Evolutionary conservation across 2,888 invertebrate genomes (phyloP).

Genomic region (Drosophila meridionalis): DNA sequence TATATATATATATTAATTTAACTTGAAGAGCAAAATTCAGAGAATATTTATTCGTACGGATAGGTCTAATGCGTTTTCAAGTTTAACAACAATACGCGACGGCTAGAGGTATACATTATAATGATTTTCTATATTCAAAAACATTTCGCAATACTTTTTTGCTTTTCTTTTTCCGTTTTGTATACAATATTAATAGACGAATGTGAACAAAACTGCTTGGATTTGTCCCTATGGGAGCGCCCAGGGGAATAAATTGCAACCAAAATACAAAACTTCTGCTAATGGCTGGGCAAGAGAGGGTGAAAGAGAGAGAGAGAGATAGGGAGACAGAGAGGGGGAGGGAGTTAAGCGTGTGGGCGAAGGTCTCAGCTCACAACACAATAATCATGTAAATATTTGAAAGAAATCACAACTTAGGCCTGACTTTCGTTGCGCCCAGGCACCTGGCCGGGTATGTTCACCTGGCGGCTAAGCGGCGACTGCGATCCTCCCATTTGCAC

Average conservation of each 20-base stretch:
- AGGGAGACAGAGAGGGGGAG: not conserved
- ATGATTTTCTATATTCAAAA: slow-evolving; percentile 38
- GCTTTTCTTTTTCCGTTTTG: slow-evolving; percentile 2
- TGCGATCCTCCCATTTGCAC: slow-evolving; percentile 42
- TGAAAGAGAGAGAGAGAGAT: not conserved
- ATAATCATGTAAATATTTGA: slow-evolving; percentile 43
- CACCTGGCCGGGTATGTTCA: slow-evolving; percentile 64
- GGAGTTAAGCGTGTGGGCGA: slow-evolving; percentile 7
- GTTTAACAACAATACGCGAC: slow-evolving; percentile 72
- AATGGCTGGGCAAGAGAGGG: slow-evolving; percentile 24
- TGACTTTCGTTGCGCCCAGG: slow-evolving; percentile 72
- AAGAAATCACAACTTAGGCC: slow-evolving; percentile 76
- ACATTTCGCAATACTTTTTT: slow-evolving; percentile 38
- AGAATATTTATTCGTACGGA: slow-evolving; percentile 43
- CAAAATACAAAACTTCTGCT: slow-evolving; percentile 26
- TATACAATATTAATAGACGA: slow-evolving; percentile 22
- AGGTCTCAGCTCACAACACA: slow-evolving; percentile 57
- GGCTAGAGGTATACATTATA: slow-evolving; percentile 44
- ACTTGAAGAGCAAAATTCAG: slow-evolving; percentile 59
- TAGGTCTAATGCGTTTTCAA: slow-evolving; percentile 36
- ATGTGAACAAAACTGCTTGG: slow-evolving; percentile 7
- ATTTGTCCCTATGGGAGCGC: not conserved
- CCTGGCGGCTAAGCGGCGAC: slow-evolving; percentile 44
- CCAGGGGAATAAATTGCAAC: slow-evolving; percentile 1
- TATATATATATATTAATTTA: not conserved